phyloP scores from a whole-genome alignment of 2,797 vertebrate genomes.

The Staurois parvus region DNA sequence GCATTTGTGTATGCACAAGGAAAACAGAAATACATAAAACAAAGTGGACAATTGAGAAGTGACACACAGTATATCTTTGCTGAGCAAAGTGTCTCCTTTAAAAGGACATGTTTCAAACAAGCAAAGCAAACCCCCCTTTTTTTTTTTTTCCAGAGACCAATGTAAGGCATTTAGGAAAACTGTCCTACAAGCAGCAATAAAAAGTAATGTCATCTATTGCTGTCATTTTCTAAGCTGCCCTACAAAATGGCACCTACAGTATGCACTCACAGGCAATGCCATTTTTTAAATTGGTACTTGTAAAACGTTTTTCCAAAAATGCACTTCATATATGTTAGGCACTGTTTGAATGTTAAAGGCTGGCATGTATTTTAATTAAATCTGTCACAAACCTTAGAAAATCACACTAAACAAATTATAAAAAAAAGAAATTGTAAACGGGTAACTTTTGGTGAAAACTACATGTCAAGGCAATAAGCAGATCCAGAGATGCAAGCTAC shows the following conservation, averaged over 20 bases:
- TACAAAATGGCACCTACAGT: neutral
- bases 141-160: neutral
- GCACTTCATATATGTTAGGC: neutral
- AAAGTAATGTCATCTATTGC: neutral
- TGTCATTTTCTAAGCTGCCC: neutral
- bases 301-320: neutral
- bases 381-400: neutral
- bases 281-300: neutral
- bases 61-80: constrained; percentile 38
- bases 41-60: constrained; percentile 17
- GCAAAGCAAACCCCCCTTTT: neutral
- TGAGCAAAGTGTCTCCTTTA: constrained; percentile 53
- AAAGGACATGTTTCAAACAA: constrained; percentile 32
- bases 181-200: neutral
- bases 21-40: constrained; percentile 37
- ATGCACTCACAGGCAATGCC: neutral
- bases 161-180: neutral
- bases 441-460: neutral
- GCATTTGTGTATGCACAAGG: constrained; percentile 33
- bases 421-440: too few species aligned
- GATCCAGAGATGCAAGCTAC: neutral
- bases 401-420: neutral
- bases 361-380: constrained; percentile 6
- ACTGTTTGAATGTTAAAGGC: neutral
- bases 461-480: neutral